These are phyloP conservation scores for Cheirogaleus medius DNA, from an alignment of 2,113 vertebrate species.

Conservation along the genomic window DNA sequence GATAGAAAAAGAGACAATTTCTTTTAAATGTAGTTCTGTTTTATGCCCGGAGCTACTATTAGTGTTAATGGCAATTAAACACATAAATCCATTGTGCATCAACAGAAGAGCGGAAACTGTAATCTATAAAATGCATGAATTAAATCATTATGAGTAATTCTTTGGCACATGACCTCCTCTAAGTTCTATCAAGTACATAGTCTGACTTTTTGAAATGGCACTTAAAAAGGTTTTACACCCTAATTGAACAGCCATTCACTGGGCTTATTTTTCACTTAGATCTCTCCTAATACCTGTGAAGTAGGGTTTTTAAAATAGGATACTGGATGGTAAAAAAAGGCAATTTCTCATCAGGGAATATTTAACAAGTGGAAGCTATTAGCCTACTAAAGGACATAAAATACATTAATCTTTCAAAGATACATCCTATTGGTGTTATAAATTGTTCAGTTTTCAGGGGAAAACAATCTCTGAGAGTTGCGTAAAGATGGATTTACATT, in stretches of 20 bases:
- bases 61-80: constrained; percentile 54
- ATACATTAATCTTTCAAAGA: constrained; percentile 68
- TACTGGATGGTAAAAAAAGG: constrained; percentile 41
- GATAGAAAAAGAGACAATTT: constrained; percentile 27
- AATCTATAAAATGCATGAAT: constrained; percentile 58
- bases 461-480: not conserved
- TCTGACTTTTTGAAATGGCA: constrained; percentile 58
- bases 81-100: constrained; percentile 55
- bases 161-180: constrained; percentile 27
- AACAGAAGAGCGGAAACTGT: constrained; percentile 41
- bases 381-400: constrained; percentile 62
- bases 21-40: constrained; percentile 44
- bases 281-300: constrained; percentile 59
- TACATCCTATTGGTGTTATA: constrained; percentile 43
- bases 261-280: constrained; percentile 54
- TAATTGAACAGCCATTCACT: constrained; percentile 50
- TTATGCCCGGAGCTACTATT: constrained; percentile 38
- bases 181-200: constrained; percentile 44
- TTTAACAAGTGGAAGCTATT: constrained; percentile 74
- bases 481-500: constrained; percentile 2
- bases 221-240: constrained; percentile 45
- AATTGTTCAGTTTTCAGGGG: constrained; percentile 29
- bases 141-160: constrained; percentile 64
- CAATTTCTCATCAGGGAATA: constrained; percentile 65
- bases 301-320: constrained; percentile 43